Conservation (phyloP, 2,113 vertebrate species). For the Rhinogobius similis region DNA sequence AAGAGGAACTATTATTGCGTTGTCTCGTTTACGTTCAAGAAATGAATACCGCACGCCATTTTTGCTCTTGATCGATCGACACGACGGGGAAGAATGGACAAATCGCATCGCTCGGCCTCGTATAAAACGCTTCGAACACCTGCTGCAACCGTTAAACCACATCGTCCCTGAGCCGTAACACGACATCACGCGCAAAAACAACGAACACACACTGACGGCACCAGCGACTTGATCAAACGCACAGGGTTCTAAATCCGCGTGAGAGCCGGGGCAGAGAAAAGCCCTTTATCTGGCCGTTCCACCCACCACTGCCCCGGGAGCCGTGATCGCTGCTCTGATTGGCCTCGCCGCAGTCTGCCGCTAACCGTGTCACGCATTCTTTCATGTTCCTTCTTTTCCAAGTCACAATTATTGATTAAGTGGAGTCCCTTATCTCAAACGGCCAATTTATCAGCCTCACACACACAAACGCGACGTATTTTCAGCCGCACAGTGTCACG, state of each 20-base stretch:
- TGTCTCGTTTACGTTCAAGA: too few species aligned
- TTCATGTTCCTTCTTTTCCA: conserved; percentile 13
- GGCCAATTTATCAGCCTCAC: neutral
- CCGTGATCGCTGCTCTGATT: conserved; percentile 39
- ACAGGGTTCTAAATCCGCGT: conserved; percentile 19
- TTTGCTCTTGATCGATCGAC: too few species aligned
- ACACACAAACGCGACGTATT: neutral
- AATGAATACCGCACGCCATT: too few species aligned
- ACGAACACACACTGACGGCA: conserved; percentile 1
- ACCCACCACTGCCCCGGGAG: conserved; percentile 20
- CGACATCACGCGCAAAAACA: neutral
- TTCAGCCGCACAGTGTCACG: neutral
- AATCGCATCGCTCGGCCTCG: too few species aligned
- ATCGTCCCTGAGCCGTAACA: neutral
- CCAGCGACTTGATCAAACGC: conserved; percentile 43
- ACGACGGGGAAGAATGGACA: too few species aligned
- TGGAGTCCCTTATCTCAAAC: neutral
- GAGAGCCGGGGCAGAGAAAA: conserved; percentile 23
- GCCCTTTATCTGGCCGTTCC: conserved; percentile 6
- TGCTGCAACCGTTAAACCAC: neutral
- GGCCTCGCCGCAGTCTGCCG: conserved; percentile 7
- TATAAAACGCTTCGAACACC: too few species aligned
- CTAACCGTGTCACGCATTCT: conserved; percentile 8
- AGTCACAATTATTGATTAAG: conserved; percentile 4
- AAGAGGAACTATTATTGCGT: too few species aligned